These are phyloP conservation scores for Limnephilus lunatus DNA, from an alignment of 2,888 invertebrate genomes.

Conservation along the genomic window DNA sequence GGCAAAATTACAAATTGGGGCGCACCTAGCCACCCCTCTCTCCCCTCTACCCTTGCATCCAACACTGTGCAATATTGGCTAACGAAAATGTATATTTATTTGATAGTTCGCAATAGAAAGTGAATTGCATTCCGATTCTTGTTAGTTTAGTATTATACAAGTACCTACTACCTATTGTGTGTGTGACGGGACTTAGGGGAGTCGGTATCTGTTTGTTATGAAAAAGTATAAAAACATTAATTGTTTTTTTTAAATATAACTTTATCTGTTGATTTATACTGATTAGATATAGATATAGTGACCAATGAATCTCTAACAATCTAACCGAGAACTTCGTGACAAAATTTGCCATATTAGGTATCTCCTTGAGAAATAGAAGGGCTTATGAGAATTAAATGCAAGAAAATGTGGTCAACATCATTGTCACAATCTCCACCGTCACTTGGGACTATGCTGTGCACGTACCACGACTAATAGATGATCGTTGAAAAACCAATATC, in stretches of 20 bases:
- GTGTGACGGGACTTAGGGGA: not conserved
- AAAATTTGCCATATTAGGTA: not conserved
- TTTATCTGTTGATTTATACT: too few species aligned
- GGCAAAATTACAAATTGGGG: constrained; percentile 64
- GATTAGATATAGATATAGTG: too few species aligned
- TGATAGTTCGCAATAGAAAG: constrained; percentile 49
- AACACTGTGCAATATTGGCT: constrained; percentile 50
- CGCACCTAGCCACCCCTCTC: constrained; percentile 38
- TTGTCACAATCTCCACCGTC: not conserved
- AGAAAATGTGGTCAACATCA: not conserved
- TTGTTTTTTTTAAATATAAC: too few species aligned
- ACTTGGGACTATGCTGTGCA: not conserved
- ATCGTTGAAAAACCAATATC: not conserved
- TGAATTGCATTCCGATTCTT: constrained; percentile 55
- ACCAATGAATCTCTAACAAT: not conserved
- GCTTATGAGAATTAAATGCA: not conserved
- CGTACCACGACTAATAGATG: not conserved
- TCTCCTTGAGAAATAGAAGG: not conserved
- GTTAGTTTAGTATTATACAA: constrained; percentile 24
- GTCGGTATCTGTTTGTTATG: not conserved
- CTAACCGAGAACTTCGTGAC: too few species aligned
- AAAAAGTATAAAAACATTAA: not conserved
- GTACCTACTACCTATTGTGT: not conserved
- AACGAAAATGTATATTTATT: constrained; percentile 55
- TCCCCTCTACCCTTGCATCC: constrained; percentile 18